Evolutionary conservation across 2,888 invertebrate genomes (phyloP).

Genomic region (Mimumesa dahlbomi): DNA sequence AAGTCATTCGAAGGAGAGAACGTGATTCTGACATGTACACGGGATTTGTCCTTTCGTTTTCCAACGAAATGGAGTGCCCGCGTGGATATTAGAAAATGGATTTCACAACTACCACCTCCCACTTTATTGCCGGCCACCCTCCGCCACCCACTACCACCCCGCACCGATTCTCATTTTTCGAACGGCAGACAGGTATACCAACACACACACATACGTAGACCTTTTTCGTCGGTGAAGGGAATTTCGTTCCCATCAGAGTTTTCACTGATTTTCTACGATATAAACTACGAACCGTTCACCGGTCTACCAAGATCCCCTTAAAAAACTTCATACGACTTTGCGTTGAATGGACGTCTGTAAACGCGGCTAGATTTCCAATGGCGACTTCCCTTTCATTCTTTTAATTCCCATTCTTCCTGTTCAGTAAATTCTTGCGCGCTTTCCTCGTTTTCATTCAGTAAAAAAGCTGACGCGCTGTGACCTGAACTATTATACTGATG

Average conservation of each 20-base stretch:
- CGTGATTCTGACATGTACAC: constrained; percentile 2
- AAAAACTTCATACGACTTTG: no score
- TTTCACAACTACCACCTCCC: constrained; percentile 33
- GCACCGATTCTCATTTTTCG: constrained; percentile 19
- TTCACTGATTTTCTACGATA: constrained; percentile 6
- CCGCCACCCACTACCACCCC: not conserved
- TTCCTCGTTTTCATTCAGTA: not conserved
- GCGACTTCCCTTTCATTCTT: constrained; percentile 4
- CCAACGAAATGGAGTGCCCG: constrained; percentile 22
- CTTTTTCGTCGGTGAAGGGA: no score
- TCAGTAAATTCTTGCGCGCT: constrained; percentile 24
- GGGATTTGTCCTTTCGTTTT: constrained; percentile 27
- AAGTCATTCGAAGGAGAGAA: not conserved
- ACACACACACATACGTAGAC: not conserved
- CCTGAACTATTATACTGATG: constrained; percentile 36
- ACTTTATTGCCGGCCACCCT: constrained; percentile 25
- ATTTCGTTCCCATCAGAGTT: constrained; percentile 6
- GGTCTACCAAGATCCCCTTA: not conserved
- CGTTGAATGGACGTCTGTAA: no score
- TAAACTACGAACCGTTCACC: not conserved
- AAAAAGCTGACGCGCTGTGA: constrained; percentile 26
- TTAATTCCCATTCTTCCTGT: no score
- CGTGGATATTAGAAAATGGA: constrained; percentile 51
- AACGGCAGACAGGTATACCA: constrained; percentile 11
- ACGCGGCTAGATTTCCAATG: no score